A percentile compares a stretch with the other conserved stretches of the same genome.
These are phyloP conservation scores for Meghimatium bilineatum DNA, from an alignment of 2,888 invertebrate species.

Conservation along the genomic window DNA sequence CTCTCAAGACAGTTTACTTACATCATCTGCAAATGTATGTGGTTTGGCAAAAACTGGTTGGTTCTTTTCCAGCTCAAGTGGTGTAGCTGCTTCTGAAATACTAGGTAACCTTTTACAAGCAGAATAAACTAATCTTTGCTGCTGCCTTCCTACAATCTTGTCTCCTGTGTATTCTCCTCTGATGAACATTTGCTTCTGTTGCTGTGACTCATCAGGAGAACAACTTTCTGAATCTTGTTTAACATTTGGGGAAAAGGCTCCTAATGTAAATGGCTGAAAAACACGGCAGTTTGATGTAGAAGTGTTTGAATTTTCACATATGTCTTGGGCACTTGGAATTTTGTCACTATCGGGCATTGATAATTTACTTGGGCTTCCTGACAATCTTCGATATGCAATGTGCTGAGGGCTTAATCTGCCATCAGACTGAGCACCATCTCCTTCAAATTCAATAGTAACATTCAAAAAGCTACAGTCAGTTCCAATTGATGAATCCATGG, in stretches of 20 bases:
- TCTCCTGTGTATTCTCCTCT: background rate
- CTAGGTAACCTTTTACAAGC: constrained; percentile 8
- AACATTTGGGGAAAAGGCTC: background rate
- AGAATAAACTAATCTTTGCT: background rate
- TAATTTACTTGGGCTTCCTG: constrained; percentile 12
- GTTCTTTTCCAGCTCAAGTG: background rate
- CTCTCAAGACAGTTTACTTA: background rate
- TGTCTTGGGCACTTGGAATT: background rate
- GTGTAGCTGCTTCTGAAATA: constrained; percentile 12
- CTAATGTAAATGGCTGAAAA: background rate
- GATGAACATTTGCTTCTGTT: background rate
- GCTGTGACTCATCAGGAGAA: background rate
- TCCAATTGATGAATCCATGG: constrained; percentile 35
- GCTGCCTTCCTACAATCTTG: background rate
- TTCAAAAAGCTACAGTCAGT: constrained; percentile 40
- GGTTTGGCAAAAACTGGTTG: constrained; percentile 31
- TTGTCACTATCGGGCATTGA: constrained; percentile 10
- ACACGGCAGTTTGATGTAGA: background rate
- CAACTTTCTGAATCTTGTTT: background rate
- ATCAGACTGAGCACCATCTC: background rate
- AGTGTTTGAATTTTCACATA: background rate
- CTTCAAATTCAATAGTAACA: constrained; percentile 43
- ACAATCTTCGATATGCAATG: background rate
- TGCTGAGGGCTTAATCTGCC: background rate
- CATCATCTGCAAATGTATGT: background rate